A percentile compares a stretch with the other conserved stretches of the same genome.
These are phyloP conservation scores for Arbacia lixula DNA, from an alignment of 53 echinoderm and acorn worm genomes.

Conservation along the genomic window DNA sequence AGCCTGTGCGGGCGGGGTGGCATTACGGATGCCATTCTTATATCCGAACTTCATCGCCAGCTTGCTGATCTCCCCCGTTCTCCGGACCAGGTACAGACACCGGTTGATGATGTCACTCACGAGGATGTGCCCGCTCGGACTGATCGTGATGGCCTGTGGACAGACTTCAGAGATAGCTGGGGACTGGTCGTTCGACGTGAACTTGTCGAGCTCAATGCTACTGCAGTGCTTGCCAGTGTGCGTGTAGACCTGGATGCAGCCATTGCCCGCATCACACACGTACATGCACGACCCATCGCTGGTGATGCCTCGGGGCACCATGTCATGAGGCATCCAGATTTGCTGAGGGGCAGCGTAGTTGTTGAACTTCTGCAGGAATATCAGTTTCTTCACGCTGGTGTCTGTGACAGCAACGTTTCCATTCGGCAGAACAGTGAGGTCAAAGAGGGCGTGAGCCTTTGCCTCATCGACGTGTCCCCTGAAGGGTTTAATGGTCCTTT, in stretches of 20 bases:
- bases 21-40: neutral
- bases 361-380: conserved; percentile 39
- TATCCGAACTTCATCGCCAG: conserved; percentile 9
- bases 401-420: conserved; percentile 49
- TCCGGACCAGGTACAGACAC: conserved; percentile 41
- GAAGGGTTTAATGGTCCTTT: conserved; percentile 37
- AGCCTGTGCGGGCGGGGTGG: neutral
- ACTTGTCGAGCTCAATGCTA: conserved; percentile 34
- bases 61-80: conserved; percentile 45
- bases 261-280: conserved; percentile 47
- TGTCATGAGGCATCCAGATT: conserved; percentile 45
- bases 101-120: conserved; percentile 49
- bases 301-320: conserved; percentile 55
- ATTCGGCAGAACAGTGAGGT: conserved; percentile 33
- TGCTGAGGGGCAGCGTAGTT: conserved; percentile 49
- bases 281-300: conserved; percentile 43
- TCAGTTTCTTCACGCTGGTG: conserved; percentile 33
- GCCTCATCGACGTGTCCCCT: conserved; percentile 47
- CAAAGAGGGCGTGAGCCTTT: conserved; percentile 47
- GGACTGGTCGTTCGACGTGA: conserved; percentile 12
- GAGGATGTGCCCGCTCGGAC: conserved; percentile 29
- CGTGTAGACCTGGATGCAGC: conserved; percentile 47
- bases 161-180: conserved; percentile 12
- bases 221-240: conserved; percentile 49
- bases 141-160: conserved; percentile 33